phyloP scores from a whole-genome alignment of 2,888 invertebrate genomes.

The Dioctria rufipes region DNA sequence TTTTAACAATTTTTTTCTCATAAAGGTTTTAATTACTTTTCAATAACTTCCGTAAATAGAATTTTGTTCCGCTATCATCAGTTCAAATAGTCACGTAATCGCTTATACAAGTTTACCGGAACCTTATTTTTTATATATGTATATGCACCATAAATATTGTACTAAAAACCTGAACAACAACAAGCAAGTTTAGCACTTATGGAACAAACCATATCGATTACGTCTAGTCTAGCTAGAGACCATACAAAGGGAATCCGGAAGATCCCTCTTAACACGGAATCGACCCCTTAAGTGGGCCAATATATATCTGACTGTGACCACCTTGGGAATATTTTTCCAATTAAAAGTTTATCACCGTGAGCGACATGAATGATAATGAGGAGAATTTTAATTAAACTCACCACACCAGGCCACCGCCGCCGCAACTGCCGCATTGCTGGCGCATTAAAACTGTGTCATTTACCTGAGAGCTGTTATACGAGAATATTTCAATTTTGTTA shows the following conservation, averaged over 20 bases:
- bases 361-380: constrained; percentile 55
- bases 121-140: neutral
- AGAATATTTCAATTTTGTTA: neutral
- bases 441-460: constrained; percentile 40
- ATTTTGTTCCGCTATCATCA: neutral
- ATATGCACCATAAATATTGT: too few species aligned
- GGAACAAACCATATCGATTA: too few species aligned
- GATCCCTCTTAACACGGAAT: neutral
- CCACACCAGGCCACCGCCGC: neutral
- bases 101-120: neutral
- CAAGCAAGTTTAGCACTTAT: too few species aligned
- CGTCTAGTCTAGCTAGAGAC: too few species aligned
- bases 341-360: constrained; percentile 56
- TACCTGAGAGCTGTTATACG: neutral
- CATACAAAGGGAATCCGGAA: neutral
- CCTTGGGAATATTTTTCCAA: constrained; percentile 45
- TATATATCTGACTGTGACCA: neutral
- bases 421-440: neutral
- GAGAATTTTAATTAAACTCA: constrained; percentile 54
- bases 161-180: too few species aligned
- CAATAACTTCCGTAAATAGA: neutral
- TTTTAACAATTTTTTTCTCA: neutral
- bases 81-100: neutral
- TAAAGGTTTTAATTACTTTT: neutral
- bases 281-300: neutral